Base-by-base conservation (phyloP, 2,113 vertebrate genomes). In the Odocoileus virginianus region DNA sequence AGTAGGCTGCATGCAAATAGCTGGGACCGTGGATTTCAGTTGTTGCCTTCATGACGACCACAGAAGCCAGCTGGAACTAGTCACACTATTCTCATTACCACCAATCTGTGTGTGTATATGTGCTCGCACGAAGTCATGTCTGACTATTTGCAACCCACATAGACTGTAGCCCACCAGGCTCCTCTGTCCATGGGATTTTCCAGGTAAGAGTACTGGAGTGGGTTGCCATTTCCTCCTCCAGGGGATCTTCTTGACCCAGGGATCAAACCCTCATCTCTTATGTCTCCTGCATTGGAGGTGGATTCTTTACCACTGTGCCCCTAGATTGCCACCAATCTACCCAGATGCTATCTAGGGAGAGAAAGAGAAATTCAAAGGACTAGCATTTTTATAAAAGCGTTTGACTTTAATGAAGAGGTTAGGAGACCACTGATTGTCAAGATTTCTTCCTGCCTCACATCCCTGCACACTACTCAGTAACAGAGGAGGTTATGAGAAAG, bases 291-390 rank as follows among this genome's bases (percentile, higher is more conserved):
- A 25, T 1, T 74, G 71, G 21, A 14, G 11, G n/a, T 6, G 5
- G 71, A 74, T 74, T 43, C 71, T 74, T 40, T 25, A 43, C 36
- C 21, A 43, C 36, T 74, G 21, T 25, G 71, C 23, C 12, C 11
- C 71, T 40, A 11, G 71, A 23, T 17, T 89, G 82, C 9, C 28
- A 78, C 30, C 45, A 21, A 9, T 58, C 58, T 21, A 90, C 17
- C 19, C 57, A 60, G 33, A 36, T 16, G 6, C n/a, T 85, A 15
- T 85, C 60, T 86, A 57, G 50, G 36, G 17, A 23, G 89, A 13
- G 36, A 96, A 88, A 5, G 93, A 36, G 13, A 96, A 91, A 87
- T 45, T 36, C n/a, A 81, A 58, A 93, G 30, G 30, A 52, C 19
- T 85, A 57, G 43, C 23, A 74, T 30, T 96, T 81, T 82, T 60